These are phyloP conservation scores for Resseliella maxima DNA, from an alignment of 2,888 invertebrate species.

Conservation along the genomic window DNA sequence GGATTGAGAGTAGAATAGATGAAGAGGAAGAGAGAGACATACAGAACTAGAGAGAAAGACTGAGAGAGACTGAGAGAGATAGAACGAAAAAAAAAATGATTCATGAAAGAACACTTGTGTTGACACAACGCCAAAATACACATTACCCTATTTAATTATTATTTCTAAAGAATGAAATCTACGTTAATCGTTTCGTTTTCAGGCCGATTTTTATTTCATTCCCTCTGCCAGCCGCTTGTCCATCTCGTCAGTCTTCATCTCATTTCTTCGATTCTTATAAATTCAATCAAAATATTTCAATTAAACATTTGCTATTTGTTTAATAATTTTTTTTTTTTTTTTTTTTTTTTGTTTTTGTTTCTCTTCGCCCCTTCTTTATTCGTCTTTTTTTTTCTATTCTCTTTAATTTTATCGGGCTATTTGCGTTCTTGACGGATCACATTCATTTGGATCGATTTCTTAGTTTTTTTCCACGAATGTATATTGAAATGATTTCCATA, in stretches of 20 bases:
- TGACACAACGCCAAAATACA: conserved; percentile 27
- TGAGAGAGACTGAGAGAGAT: not conserved
- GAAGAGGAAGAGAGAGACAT: too few relatives aligned
- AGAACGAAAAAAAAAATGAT: not conserved
- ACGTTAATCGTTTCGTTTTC: not conserved
- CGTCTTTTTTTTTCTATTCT: too few relatives aligned
- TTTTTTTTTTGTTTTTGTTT: too few relatives aligned
- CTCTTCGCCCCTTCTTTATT: too few relatives aligned
- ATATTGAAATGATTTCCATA: not conserved
- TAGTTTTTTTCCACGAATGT: not conserved
- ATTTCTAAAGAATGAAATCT: conserved; percentile 12
- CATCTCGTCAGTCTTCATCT: not conserved
- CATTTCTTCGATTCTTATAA: not conserved
- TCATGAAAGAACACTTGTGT: conserved; percentile 46
- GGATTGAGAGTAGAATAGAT: too few relatives aligned
- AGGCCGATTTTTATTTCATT: not conserved
- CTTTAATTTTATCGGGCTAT: too few relatives aligned
- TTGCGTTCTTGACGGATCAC: too few relatives aligned
- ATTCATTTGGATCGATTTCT: not conserved
- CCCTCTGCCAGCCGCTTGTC: not conserved
- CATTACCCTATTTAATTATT: conserved; percentile 40
- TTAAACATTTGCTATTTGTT: not conserved
- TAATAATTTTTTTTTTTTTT: too few relatives aligned
- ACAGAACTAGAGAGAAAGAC: too few relatives aligned
- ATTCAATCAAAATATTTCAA: not conserved